Percentiles rank a stretch among this genome's conserved stretches.
phyloP scores from a whole-genome alignment of 2,888 invertebrate species.

The Stenurella melanura region DNA sequence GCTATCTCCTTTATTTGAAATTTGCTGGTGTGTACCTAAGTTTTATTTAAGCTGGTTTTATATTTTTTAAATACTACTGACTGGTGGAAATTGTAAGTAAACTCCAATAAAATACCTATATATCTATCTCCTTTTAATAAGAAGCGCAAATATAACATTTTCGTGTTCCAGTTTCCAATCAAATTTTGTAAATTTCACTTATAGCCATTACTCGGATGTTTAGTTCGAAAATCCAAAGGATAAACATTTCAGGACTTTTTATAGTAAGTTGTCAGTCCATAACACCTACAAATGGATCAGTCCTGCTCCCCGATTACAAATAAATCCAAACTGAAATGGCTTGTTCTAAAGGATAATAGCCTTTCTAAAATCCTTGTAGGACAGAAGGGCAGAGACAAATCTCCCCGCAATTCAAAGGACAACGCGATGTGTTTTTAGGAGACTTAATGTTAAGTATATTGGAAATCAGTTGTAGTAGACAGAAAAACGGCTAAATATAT shows the following conservation, averaged over 20 bases:
- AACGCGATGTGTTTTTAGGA: background rate
- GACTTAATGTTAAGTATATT: background rate
- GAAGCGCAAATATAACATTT: background rate
- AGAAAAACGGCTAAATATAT: too few relatives aligned
- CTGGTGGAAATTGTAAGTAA: too few relatives aligned
- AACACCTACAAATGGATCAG: slow-evolving; percentile 16
- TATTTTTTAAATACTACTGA: too few relatives aligned
- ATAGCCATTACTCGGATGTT: background rate
- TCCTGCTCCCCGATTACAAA: slow-evolving; percentile 13
- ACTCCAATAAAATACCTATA: too few relatives aligned
- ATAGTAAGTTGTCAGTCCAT: slow-evolving; percentile 1
- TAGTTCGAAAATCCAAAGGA: background rate
- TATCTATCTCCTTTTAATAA: too few relatives aligned
- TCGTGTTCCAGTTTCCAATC: background rate
- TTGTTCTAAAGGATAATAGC: slow-evolving; percentile 25
- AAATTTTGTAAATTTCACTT: background rate
- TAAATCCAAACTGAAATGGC: slow-evolving; percentile 29
- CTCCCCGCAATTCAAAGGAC: slow-evolving; percentile 21
- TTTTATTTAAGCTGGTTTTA: too few relatives aligned
- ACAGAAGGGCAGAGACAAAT: slow-evolving; percentile 19
- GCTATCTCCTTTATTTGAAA: too few relatives aligned
- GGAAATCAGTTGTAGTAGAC: background rate
- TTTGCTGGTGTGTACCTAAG: too few relatives aligned
- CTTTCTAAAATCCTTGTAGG: background rate
- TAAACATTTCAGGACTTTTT: slow-evolving; percentile 2